Evolutionary conservation across 2,888 invertebrate genomes (phyloP).

Genomic region (Limnephilus marmoratus): DNA sequence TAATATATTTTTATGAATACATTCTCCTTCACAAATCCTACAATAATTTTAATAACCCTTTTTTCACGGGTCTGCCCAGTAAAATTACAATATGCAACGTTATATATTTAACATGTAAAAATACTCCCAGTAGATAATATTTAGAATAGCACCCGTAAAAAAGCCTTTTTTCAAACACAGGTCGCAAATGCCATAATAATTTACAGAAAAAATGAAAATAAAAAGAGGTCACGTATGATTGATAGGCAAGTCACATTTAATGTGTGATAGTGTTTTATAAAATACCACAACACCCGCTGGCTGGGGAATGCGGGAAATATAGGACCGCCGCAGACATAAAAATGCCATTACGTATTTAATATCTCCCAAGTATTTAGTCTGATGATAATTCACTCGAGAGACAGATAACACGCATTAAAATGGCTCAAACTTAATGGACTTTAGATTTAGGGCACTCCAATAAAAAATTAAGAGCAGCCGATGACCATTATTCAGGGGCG

Average conservation of each 20-base stretch:
- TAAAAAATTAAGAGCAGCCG: constrained; percentile 1
- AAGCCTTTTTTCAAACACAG: not conserved
- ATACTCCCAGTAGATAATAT: not conserved
- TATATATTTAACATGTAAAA: not conserved
- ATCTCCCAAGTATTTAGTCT: constrained; percentile 3
- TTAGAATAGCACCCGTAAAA: not conserved
- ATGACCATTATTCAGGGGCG: not conserved
- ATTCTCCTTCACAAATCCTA: no score
- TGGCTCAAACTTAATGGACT: not conserved
- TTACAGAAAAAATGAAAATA: not conserved
- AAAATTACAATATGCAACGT: not conserved
- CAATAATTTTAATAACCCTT: not conserved
- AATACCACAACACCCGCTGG: not conserved
- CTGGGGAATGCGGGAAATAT: not conserved
- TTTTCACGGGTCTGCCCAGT: no score
- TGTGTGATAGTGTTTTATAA: constrained; percentile 27
- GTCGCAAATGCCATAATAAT: not conserved
- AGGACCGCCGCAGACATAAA: not conserved
- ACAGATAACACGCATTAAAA: constrained; percentile 8
- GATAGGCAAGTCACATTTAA: constrained; percentile 8
- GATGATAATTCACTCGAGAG: constrained; percentile 22
- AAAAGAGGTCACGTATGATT: constrained; percentile 11
- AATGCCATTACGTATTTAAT: constrained; percentile 33
- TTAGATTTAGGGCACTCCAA: not conserved
- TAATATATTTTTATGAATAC: no score